These are phyloP conservation scores for Urophycis tenuis DNA, from an alignment of 2,797 vertebrate genomes.

Conservation along the genomic window DNA sequence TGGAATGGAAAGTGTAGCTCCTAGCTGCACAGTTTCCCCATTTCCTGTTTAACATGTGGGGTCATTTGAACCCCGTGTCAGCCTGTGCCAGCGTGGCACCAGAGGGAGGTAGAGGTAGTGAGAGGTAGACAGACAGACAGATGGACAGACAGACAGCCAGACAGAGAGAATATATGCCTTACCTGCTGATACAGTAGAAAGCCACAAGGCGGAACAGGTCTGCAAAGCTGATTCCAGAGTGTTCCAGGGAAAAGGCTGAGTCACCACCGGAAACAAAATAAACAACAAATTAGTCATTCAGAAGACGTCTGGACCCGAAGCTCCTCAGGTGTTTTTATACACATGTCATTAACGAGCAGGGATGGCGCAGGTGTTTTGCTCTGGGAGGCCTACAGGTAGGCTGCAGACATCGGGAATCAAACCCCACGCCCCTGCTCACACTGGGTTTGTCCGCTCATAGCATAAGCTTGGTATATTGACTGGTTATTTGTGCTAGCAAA, in stretches of 20 bases:
- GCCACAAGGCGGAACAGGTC: constrained; percentile 84
- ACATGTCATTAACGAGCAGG: background rate
- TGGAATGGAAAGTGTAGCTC: background rate
- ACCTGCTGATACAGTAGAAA: constrained; percentile 82
- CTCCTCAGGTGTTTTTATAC: background rate
- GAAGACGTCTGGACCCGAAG: too few species aligned
- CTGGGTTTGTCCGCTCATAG: background rate
- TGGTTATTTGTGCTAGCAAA: background rate
- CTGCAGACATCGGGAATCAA: background rate
- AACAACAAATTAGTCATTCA: constrained; percentile 1
- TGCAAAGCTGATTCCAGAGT: constrained; percentile 76
- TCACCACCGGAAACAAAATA: too few species aligned
- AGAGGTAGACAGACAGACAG: too few species aligned
- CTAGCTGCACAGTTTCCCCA: constrained; percentile 11
- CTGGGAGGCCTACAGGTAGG: background rate
- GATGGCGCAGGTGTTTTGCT: background rate
- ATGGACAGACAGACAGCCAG: background rate
- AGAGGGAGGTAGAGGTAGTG: background rate
- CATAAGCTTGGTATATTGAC: background rate
- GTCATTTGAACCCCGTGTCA: constrained; percentile 24
- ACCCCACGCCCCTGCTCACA: background rate
- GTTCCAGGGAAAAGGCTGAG: constrained; percentile 78
- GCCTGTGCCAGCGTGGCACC: constrained; percentile 26
- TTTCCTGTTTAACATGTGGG: constrained; percentile 29
- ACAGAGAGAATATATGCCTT: background rate